Base-by-base conservation (phyloP, 2,797 vertebrate species). In the Champsocephalus gunnari region DNA sequence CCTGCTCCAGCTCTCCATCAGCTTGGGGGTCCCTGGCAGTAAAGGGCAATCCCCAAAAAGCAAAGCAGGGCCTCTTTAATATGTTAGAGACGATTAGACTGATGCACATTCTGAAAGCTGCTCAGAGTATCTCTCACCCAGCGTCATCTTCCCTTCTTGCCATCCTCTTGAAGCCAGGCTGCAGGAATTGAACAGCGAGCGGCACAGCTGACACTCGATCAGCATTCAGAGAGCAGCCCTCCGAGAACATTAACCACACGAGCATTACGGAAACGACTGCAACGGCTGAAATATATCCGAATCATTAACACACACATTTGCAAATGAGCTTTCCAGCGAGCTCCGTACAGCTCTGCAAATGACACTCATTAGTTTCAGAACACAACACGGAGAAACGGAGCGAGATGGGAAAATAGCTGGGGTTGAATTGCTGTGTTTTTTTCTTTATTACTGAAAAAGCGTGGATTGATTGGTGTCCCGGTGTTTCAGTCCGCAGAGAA, bases 261-360 rank as follows among this genome's bases (percentile, higher is more conserved):
- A 13, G 63, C 83, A 77, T 79, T 66, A 77, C 56, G 47, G 9
- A 73, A 75, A 86, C 62, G 65, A 57, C 64, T 63, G 54, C 45
- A 69, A 12, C 72, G 50, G 67, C 48, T 59, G 69, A 72, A 56
- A 66, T 50, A 32, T 63, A 66, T 66, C 60, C 32, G 61, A 81
- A 66, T 81, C 63, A 83, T 89, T 80, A 79, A 69, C 73, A 49
- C 63, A 72, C 79, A 75, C 75, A 79, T 76, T 74, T 80, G 77
- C 67, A 82, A 66, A 80, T 86, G 59, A 79, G 60, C 61, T 83
- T 87, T 85, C 19, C 16, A 44, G 51, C 12, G 38, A 62, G 56
- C 21, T 4, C 24, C 59, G 9, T 28, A 24, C 14, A 8, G 47
- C 24, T 60, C 47, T 49, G 13, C 19, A 3, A 44, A 57, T 45